phyloP scores from a whole-genome alignment of 2,888 invertebrate genomes.

The Stictocephala bisonia region DNA sequence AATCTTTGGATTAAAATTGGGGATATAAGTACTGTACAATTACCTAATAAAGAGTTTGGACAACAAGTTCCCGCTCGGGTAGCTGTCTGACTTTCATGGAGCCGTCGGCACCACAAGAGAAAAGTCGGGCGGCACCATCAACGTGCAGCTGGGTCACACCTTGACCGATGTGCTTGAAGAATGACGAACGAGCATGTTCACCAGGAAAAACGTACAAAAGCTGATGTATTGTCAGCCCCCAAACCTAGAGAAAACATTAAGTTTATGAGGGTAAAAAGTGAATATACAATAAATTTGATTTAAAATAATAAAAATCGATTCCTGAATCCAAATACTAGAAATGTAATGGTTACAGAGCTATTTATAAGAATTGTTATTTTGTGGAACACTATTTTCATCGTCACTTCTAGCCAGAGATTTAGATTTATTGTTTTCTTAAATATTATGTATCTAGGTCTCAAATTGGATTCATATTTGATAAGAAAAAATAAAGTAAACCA shows the following conservation, averaged over 20 bases:
- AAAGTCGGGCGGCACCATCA: slow-evolving; percentile 88
- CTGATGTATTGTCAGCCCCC: slow-evolving; percentile 88
- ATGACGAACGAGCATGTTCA: slow-evolving; percentile 95
- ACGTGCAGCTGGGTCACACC: slow-evolving; percentile 96
- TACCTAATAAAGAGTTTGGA: slow-evolving; percentile 42
- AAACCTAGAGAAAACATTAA: slow-evolving; percentile 75
- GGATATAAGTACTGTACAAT: too few species aligned
- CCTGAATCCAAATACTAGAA: too few species aligned
- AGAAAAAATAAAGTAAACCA: too few species aligned
- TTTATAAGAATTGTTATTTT: too few species aligned
- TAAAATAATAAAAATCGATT: background rate
- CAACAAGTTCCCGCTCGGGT: slow-evolving; percentile 48
- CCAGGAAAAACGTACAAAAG: slow-evolving; percentile 89
- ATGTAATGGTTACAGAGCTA: too few species aligned
- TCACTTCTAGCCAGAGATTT: too few species aligned
- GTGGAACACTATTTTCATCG: too few species aligned
- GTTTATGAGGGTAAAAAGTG: background rate
- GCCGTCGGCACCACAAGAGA: slow-evolving; percentile 99
- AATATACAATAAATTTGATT: background rate
- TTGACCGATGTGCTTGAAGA: slow-evolving; percentile 97
- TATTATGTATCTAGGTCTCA: too few species aligned
- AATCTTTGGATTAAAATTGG: too few species aligned
- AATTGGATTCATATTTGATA: too few species aligned
- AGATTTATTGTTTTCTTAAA: too few species aligned
- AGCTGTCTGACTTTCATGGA: slow-evolving; percentile 81